Base-by-base conservation (phyloP, 2,888 invertebrate genomes). In the Eupithecia insigniata region DNA sequence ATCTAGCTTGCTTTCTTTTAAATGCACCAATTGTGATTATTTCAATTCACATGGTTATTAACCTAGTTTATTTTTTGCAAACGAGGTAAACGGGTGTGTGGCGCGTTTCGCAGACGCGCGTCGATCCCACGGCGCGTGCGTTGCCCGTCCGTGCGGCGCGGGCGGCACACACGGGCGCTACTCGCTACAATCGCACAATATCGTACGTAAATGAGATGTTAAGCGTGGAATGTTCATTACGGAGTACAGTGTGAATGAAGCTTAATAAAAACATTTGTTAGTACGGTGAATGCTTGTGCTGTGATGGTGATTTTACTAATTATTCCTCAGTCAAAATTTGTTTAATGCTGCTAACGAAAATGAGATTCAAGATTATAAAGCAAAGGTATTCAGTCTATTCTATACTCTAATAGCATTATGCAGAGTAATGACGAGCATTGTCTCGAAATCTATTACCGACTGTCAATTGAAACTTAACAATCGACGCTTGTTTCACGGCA, bases 101-200 rank as follows among this genome's bases (percentile, higher is more conserved):
- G 69, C 77, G 88, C 88, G 89, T 89, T 88, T 88, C 86, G 83
- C 85, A 86, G 78, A 80, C 86, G 85, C 86, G 87, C 87, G 86
- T 87, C 84, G 76, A 78, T 79, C 82, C 78, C 82, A 80, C 81
- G 74, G 76, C 78, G 74, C 78, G 79, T 79, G 79, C 51, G 64
- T 36, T 55, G 72, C 32, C 43, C 67, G 73, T 70, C 69, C 14
- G 67, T 36, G 55, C 66, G 72, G 67, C 55, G 16, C 71, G 55
- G 61, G 69, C 70, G 16, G 68, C 64, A 55, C 62, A 62, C 18
- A 65, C 75, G 69, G 72, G 69, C 67, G 34, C 46, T 46, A 69
- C 67, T 65, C 66, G 61, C 46, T 71, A 74, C 61, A 71, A 68
- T 61, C 67, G 61, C 66, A 65, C 22, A 30, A 64, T 67, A 60